These are phyloP conservation scores for Lacanobia wlatinum DNA, from an alignment of 2,888 invertebrate species.

Conservation along the genomic window DNA sequence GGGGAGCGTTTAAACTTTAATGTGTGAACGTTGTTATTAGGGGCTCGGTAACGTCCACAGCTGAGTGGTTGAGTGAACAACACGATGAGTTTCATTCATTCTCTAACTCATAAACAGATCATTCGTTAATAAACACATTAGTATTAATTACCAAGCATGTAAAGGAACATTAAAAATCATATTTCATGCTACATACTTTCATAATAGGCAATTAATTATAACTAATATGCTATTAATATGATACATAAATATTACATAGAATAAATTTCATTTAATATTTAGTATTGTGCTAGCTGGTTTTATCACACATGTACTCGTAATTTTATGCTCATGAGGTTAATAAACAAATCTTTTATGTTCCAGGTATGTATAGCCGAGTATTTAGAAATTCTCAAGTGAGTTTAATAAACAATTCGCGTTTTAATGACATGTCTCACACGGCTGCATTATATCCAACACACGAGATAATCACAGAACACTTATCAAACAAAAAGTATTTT, in stretches of 20 bases:
- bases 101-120: slow-evolving; percentile 14
- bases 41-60: slow-evolving; percentile 67
- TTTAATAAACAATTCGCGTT: slow-evolving; percentile 70
- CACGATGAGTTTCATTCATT: slow-evolving; percentile 54
- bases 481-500: slow-evolving; percentile 87
- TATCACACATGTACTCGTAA: not conserved
- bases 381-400: slow-evolving; percentile 63
- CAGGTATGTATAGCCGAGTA: slow-evolving; percentile 60
- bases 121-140: slow-evolving; percentile 30
- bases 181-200: slow-evolving; percentile 15
- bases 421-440: slow-evolving; percentile 73
- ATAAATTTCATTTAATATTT: slow-evolving; percentile 18
- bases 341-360: slow-evolving; percentile 50
- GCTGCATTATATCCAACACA: slow-evolving; percentile 75
- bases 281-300: slow-evolving; percentile 11
- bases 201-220: slow-evolving; percentile 23
- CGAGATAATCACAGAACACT: slow-evolving; percentile 80
- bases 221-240: slow-evolving; percentile 1
- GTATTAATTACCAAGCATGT: slow-evolving; percentile 9
- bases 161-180: slow-evolving; percentile 1
- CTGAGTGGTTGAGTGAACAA: slow-evolving; percentile 8
- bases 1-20: slow-evolving; percentile 78
- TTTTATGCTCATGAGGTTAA: slow-evolving; percentile 31
- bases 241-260: slow-evolving; percentile 10
- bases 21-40: slow-evolving; percentile 84